These are phyloP conservation scores for Equus przewalskii DNA, from an alignment of 2,113 vertebrate genomes.

Conservation along the genomic window DNA sequence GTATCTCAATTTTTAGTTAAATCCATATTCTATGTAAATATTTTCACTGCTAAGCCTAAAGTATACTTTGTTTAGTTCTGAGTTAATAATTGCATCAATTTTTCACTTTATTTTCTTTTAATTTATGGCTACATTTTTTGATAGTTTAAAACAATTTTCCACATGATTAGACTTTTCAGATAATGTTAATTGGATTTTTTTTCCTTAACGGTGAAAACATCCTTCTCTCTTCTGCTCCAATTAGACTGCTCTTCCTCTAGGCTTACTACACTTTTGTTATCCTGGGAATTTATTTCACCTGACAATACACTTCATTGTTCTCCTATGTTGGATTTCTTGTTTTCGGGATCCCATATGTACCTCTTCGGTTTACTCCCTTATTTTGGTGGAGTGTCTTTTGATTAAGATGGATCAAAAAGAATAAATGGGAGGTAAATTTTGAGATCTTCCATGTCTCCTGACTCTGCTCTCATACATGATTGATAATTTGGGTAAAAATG, in stretches of 20 bases:
- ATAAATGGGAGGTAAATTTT: conserved; percentile 20
- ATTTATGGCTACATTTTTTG: conserved; percentile 13
- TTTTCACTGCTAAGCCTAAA: conserved; percentile 43
- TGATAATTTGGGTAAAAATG: background rate
- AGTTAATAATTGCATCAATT: conserved; percentile 8
- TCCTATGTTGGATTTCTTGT: background rate
- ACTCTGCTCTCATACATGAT: background rate
- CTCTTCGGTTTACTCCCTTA: background rate
- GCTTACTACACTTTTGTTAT: conserved; percentile 3
- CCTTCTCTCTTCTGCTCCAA: background rate
- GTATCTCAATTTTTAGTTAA: conserved; percentile 51
- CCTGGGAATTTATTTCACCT: conserved; percentile 41
- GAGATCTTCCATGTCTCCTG: background rate
- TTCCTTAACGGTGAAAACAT: background rate
- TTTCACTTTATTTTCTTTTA: conserved; percentile 41
- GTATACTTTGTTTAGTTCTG: background rate
- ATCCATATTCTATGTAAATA: background rate
- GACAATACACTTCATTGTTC: background rate
- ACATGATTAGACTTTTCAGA: conserved; percentile 13
- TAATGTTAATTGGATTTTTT: conserved; percentile 11
- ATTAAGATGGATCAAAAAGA: background rate
- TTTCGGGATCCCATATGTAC: conserved; percentile 14
- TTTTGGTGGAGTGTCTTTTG: background rate
- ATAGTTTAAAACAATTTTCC: conserved; percentile 22
- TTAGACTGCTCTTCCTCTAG: background rate